Evolutionary conservation across 2,888 invertebrate species (phyloP).

Genomic region (Halictus quadricinctus): DNA sequence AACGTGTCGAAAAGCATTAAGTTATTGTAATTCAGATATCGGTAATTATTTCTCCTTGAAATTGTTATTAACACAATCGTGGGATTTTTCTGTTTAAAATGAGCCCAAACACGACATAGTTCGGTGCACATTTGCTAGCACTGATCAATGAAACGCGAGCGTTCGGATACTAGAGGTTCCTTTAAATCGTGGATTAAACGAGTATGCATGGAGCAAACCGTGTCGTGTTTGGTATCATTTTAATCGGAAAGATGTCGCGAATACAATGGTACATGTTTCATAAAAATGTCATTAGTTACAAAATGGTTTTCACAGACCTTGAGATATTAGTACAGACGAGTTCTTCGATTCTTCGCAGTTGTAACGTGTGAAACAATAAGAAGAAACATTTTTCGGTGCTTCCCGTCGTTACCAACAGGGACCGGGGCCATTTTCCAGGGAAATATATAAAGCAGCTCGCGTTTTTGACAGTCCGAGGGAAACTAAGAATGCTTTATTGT

Average conservation of each 20-base stretch:
- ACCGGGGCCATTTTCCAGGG: no score
- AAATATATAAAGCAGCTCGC: not conserved
- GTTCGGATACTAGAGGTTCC: not conserved
- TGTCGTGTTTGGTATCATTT: not conserved
- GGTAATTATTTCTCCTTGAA: not conserved
- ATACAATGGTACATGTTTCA: not conserved
- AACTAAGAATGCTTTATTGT: constrained; percentile 46
- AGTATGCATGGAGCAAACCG: not conserved
- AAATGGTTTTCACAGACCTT: not conserved
- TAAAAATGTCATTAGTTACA: not conserved
- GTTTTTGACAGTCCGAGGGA: constrained; percentile 16
- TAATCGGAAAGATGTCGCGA: not conserved
- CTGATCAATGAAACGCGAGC: not conserved
- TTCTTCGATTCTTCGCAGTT: not conserved
- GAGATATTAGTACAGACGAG: not conserved
- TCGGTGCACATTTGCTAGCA: not conserved
- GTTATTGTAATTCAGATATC: not conserved
- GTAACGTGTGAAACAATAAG: no score
- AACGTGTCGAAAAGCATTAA: no score
- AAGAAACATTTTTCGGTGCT: not conserved
- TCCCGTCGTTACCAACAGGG: not conserved
- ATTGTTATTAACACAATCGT: rapidly evolving
- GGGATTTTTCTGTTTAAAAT: not conserved
- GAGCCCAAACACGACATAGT: not conserved
- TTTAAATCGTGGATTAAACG: not conserved